Conservation (phyloP, 2,888 invertebrate species). For the Limenitis camilla region DNA sequence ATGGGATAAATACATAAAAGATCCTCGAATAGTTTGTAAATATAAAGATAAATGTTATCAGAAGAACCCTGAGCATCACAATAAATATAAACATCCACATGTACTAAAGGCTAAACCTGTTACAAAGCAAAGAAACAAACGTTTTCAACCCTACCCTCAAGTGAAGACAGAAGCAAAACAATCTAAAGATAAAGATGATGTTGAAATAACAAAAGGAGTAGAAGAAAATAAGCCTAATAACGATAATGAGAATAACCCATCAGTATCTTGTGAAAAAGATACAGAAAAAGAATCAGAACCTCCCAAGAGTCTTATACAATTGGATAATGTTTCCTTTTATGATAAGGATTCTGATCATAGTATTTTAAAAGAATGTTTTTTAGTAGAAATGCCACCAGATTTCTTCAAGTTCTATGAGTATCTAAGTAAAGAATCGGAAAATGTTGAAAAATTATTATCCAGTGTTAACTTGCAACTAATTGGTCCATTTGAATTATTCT, state of each 20-base stretch:
- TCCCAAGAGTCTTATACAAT: constrained; percentile 1
- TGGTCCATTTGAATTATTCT: constrained; percentile 90
- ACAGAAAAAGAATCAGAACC: neutral
- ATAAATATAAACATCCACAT: constrained; percentile 84
- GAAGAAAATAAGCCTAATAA: neutral
- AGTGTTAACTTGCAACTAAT: constrained; percentile 82
- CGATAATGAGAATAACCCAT: constrained; percentile 1
- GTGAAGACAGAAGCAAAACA: constrained; percentile 13
- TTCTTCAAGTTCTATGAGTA: constrained; percentile 90
- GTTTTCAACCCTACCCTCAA: constrained; percentile 39
- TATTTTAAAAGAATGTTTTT: constrained; percentile 82
- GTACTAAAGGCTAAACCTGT: constrained; percentile 34
- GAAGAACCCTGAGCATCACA: constrained; percentile 82
- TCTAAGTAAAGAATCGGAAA: constrained; percentile 69
- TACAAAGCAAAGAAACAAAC: constrained; percentile 28
- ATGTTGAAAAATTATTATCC: constrained; percentile 77
- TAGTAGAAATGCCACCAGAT: constrained; percentile 91
- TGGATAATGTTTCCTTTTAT: constrained; percentile 45
- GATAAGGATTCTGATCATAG: constrained; percentile 62
- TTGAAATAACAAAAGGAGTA: neutral
- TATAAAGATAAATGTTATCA: constrained; percentile 88
- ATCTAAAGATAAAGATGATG: neutral
- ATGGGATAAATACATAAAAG: constrained; percentile 49
- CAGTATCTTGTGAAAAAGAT: neutral
- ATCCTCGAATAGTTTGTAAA: constrained; percentile 78